Conservation (phyloP, 2,113 vertebrate species). For the Tauraco erythrolophus region DNA sequence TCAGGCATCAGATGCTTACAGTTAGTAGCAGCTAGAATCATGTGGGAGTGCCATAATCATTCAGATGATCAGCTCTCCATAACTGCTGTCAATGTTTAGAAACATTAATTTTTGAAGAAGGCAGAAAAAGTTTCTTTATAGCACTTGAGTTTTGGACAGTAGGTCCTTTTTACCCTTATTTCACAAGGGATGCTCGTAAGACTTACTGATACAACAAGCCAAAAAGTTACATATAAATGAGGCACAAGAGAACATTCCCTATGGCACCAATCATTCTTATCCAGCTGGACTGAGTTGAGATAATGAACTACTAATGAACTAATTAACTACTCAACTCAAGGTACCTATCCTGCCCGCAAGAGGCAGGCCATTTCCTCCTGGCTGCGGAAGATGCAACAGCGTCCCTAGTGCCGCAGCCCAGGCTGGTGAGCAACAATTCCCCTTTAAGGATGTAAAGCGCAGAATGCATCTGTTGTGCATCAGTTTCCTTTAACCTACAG, state of each 20-base stretch:
- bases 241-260: not conserved
- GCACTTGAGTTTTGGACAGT: not conserved
- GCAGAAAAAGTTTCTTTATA: not conserved
- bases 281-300: too few relatives aligned
- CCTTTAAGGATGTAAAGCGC: not conserved
- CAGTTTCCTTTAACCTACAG: not conserved
- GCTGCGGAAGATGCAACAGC: too few relatives aligned
- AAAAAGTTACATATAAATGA: not conserved
- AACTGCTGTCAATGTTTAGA: not conserved
- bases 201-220: not conserved
- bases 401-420: too few relatives aligned
- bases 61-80: not conserved
- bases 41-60: rapidly evolving
- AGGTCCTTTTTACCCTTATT: not conserved
- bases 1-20: not conserved
- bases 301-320: too few relatives aligned
- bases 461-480: not conserved
- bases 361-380: too few relatives aligned
- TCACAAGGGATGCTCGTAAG: not conserved
- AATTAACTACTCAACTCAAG: too few relatives aligned
- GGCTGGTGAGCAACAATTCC: too few relatives aligned
- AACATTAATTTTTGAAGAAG: not conserved
- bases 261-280: too few relatives aligned
- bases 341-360: too few relatives aligned
- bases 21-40: not conserved